These are phyloP conservation scores for Laterallus jamaicensis DNA, from an alignment of 2,113 vertebrate species.

Conservation along the genomic window DNA sequence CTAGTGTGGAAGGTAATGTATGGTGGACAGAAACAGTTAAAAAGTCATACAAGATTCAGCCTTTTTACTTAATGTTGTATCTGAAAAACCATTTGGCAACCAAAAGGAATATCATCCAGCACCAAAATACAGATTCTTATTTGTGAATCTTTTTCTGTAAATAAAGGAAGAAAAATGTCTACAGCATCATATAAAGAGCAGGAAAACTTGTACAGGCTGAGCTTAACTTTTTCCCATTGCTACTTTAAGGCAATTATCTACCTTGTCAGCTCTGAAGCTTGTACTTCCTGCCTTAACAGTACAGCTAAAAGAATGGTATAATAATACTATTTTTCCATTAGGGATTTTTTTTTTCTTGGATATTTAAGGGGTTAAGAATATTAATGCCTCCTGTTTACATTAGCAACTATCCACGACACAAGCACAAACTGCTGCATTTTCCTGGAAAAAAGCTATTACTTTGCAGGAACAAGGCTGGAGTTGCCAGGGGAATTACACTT, in stretches of 20 bases:
- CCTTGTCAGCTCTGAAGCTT: not conserved
- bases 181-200: not conserved
- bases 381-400: not conserved
- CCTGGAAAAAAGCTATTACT: not conserved
- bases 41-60: not conserved
- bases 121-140: not conserved
- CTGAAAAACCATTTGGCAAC: not conserved
- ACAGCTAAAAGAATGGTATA: not conserved
- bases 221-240: not conserved
- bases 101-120: not conserved
- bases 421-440: not conserved
- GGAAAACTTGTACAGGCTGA: not conserved
- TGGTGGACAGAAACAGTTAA: not conserved
- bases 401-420: not conserved
- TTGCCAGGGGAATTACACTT: not conserved
- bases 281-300: not conserved
- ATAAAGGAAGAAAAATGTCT: not conserved
- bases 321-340: not conserved
- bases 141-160: not conserved
- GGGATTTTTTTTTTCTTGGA: not conserved
- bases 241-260: not conserved
- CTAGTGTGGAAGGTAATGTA: not conserved
- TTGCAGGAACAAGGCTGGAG: fast-evolving
- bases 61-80: not conserved
- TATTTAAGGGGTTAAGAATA: not conserved